Evolutionary conservation across 2,113 vertebrate species (phyloP).

Genomic region (Mionectes macconnelli): DNA sequence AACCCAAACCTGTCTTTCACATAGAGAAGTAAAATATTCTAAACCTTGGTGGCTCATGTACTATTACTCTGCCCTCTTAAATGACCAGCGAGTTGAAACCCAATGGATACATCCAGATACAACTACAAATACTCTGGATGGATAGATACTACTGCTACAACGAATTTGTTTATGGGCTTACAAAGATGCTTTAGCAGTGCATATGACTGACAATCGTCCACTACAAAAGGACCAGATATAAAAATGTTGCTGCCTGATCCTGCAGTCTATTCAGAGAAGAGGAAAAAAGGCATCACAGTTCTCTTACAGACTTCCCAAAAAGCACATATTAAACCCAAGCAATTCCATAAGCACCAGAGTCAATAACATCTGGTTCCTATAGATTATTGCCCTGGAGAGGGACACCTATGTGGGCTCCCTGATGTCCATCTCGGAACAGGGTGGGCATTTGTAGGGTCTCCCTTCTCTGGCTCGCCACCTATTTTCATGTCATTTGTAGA

Average conservation of each 20-base stretch:
- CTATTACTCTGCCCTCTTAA: neutral
- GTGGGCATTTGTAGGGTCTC: neutral
- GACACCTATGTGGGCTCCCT: neutral
- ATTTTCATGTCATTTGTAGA: neutral
- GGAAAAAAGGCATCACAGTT: neutral
- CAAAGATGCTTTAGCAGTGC: neutral
- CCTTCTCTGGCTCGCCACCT: neutral
- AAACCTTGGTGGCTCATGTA: neutral
- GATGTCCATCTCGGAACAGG: neutral
- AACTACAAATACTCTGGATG: neutral
- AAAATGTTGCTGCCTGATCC: neutral
- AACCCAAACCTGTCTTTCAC: neutral
- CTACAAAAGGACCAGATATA: neutral
- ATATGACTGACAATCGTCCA: neutral
- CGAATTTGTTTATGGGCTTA: neutral
- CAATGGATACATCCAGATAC: neutral
- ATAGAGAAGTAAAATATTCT: neutral
- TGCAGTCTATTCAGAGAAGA: neutral
- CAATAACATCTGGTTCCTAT: neutral
- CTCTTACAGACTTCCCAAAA: neutral
- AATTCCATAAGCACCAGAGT: neutral
- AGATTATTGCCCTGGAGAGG: neutral
- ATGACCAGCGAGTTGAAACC: neutral
- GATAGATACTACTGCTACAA: neutral
- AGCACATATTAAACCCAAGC: neutral